These are phyloP conservation scores for Oceanodroma leucorhoa DNA, from an alignment of 2,797 vertebrate genomes.

Conservation along the genomic window DNA sequence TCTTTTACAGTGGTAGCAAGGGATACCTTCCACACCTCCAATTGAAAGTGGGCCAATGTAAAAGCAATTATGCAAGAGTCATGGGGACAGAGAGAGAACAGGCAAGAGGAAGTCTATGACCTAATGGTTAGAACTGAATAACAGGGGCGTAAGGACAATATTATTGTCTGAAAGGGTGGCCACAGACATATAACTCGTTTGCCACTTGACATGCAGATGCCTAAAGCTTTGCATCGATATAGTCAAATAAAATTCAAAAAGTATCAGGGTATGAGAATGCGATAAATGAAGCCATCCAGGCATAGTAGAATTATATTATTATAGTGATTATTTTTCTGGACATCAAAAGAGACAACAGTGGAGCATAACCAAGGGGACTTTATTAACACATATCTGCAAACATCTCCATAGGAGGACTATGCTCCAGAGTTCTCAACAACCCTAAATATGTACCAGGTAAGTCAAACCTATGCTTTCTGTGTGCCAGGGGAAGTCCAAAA, in stretches of 20 bases:
- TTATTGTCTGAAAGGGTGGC: not conserved
- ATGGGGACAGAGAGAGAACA: conserved; percentile 26
- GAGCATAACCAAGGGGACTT: conserved; percentile 21
- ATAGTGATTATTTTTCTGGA: conserved; percentile 47
- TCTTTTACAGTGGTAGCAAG: conserved; percentile 29
- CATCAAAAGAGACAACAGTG: conserved; percentile 48
- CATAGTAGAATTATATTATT: conserved; percentile 17
- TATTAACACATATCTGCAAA: conserved; percentile 55
- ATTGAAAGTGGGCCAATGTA: conserved; percentile 23
- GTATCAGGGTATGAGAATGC: not conserved
- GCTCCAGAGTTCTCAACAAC: conserved; percentile 51
- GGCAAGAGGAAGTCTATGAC: not conserved
- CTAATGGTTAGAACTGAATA: not conserved
- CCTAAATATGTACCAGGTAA: conserved; percentile 44
- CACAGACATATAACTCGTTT: not conserved
- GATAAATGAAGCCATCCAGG: conserved; percentile 30
- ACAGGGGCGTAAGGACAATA: not conserved
- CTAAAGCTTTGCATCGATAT: not conserved
- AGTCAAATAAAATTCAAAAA: not conserved
- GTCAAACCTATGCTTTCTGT: conserved; percentile 31
- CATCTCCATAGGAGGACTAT: conserved; percentile 38
- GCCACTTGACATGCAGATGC: not conserved
- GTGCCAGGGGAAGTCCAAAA: conserved; percentile 56
- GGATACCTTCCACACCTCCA: not conserved
- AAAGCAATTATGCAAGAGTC: conserved; percentile 53